These are phyloP conservation scores for Tortrix viridana DNA, from an alignment of 2,888 invertebrate species.

Conservation along the genomic window DNA sequence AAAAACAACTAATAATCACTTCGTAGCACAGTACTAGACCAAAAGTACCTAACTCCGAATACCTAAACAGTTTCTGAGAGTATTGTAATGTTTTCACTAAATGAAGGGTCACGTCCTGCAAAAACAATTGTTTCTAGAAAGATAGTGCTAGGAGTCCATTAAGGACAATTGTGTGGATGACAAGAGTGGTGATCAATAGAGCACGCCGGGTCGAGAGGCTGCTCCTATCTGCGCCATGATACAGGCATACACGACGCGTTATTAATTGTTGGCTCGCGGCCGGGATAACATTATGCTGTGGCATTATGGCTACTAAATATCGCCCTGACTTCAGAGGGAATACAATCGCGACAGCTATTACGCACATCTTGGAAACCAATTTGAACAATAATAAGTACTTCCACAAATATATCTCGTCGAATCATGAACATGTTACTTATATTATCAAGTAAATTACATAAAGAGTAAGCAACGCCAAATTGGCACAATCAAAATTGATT, in stretches of 20 bases:
- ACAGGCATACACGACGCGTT: slow-evolving; percentile 54
- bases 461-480: not conserved
- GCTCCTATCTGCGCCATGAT: slow-evolving; percentile 58
- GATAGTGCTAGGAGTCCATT: slow-evolving; percentile 69
- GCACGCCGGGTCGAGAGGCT: slow-evolving; percentile 56
- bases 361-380: slow-evolving; percentile 28
- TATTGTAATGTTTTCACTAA: slow-evolving; percentile 38
- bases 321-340: slow-evolving; percentile 54
- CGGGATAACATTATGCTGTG: slow-evolving; percentile 52
- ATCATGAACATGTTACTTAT: not conserved
- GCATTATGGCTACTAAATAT: slow-evolving; percentile 59
- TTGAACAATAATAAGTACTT: not conserved
- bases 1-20: not conserved
- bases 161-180: slow-evolving; percentile 74
- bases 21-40: not conserved
- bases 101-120: slow-evolving; percentile 54
- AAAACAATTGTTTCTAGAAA: slow-evolving; percentile 69
- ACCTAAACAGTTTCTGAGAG: slow-evolving; percentile 49
- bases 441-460: slow-evolving; percentile 11
- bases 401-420: slow-evolving; percentile 1
- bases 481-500: slow-evolving; percentile 4
- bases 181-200: slow-evolving; percentile 76
- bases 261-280: slow-evolving; percentile 70
- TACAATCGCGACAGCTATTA: slow-evolving; percentile 28
- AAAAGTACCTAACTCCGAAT: not conserved